phyloP scores from a whole-genome alignment of 2,888 invertebrate genomes.

The Eulithis testata region DNA sequence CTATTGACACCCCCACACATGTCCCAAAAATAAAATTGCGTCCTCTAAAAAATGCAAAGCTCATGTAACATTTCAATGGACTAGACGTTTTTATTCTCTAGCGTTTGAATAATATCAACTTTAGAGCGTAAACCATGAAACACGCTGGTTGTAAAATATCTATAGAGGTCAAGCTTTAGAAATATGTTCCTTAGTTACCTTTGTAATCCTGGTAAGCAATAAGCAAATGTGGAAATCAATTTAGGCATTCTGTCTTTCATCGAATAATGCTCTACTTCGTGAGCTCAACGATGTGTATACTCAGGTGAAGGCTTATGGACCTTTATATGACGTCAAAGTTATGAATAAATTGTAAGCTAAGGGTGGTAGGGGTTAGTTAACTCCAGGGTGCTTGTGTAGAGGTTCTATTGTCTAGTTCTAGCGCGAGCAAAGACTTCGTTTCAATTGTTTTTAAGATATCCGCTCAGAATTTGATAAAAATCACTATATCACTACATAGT shows the following conservation, averaged over 20 bases:
- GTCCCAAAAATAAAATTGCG: no score
- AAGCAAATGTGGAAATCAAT: not conserved
- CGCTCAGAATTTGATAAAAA: not conserved
- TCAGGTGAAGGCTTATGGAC: not conserved
- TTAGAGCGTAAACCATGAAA: no score
- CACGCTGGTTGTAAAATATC: no score
- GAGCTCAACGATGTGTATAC: not conserved
- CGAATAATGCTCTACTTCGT: not conserved
- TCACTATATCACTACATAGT: no score
- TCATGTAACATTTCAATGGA: no score
- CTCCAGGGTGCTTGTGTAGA: not conserved
- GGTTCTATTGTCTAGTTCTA: not conserved
- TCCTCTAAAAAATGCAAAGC: no score
- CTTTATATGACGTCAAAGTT: slow-evolving; percentile 3
- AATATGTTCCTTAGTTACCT: not conserved
- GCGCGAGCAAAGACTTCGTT: not conserved
- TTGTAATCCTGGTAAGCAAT: not conserved
- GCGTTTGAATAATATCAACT: no score
- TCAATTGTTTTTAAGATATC: not conserved
- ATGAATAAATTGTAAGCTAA: slow-evolving; percentile 1
- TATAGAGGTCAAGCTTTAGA: no score
- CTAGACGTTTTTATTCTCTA: no score
- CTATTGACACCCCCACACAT: no score
- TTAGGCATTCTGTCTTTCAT: not conserved
- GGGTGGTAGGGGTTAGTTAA: not conserved